Base-by-base conservation (phyloP, 2,888 invertebrate species). In the Acleris emargana region DNA sequence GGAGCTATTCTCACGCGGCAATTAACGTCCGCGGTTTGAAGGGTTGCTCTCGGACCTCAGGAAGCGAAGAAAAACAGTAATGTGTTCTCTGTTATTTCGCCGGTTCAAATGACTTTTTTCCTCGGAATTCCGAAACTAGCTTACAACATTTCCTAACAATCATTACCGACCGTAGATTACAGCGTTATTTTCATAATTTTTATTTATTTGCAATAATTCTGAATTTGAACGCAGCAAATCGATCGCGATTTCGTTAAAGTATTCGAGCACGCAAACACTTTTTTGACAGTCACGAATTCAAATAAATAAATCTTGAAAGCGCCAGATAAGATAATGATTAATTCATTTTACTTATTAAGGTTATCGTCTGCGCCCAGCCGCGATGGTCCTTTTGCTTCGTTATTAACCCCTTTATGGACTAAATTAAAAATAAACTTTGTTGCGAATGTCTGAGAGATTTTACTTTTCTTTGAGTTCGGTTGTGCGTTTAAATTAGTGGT, bases 1-100 rank as follows among this genome's bases (percentile, higher is more conserved):
- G 91, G 73, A 63, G 70, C 59, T 69, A 70, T 86, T 91, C 91
- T 81, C 91, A 91, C 89, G 84, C 73, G 87, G 89, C 91, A 90
- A 91, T 91, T 91, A 91, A 87, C 88, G 86, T 77, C 78, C 74
- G 73, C 73, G 78, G 81, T 79, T 77, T 83, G 83, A 90, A 89
- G 88, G 87, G 89, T 86, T 87, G 77, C 81, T 82, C 84, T 84
- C 82, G 79, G 81, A 86, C 85, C 84, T 82, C 77, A 84, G 78
- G 79, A 78, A 76, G 75, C 68, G 74, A 79, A 83, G 77, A 80
- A 86, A 84, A 83, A 81, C 82, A 81, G 77, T 81, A 76, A 78
- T 76, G 80, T 78, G 76, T 77, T 80, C 77, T 74, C 76, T 74
- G 77, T 79, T 64, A 55, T 52, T 58, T 52, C 20, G 55, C 38